Evolutionary conservation across 2,113 vertebrate species (phyloP), one percentile per base, ranked within the genome.

Genomic region (Numenius arquata): DNA sequence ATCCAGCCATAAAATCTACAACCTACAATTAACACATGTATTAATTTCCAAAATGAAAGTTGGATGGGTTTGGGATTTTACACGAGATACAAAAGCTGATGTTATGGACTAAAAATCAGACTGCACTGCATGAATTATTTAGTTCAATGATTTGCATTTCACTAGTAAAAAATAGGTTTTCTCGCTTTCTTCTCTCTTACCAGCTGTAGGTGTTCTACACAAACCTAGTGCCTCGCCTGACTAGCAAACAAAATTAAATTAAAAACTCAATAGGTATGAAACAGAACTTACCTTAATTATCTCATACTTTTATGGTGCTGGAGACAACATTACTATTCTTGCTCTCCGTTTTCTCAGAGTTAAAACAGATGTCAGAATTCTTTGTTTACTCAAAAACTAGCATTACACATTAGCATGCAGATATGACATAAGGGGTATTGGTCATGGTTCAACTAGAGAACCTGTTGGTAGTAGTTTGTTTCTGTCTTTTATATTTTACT

Each of bases 71-170:
- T 93, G 6, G 20, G 20, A 66, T 89, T 88, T 90, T 90, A 68
- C 17, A 47, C 23, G 79, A 50, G 48, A 68, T 81, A 86, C 8
- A 75, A 95, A 80, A 96, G 32, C 52, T 75, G 66, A 41, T 75
- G 7, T 76, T 88, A 72, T 80, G 32, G 56, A 82, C 65, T 85
- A 93, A 75, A 93, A 95, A 95, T 88, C 50, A 91, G 32, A 55
- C 11, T 86, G 71, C 48, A 85, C 16, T 74, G 43, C 15, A 90
- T 95, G 89, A 92, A 75, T 87, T 87, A 68, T 85, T 83, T 77
- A 96, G 90, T 41, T 78, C 48, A 48, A 66, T 74, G 36, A 72
- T 91, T 94, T 96, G 15, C 45, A 89, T 95, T 92, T 89, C 82
- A 63, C 29, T 85, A 32, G 40, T 41, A 13, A 91, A 91, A 94